Percentiles rank a stretch among this genome's conserved stretches.
These are phyloP conservation scores for Pristionchus maxplancki DNA, from an alignment of 2,888 invertebrate species.

Conservation along the genomic window DNA sequence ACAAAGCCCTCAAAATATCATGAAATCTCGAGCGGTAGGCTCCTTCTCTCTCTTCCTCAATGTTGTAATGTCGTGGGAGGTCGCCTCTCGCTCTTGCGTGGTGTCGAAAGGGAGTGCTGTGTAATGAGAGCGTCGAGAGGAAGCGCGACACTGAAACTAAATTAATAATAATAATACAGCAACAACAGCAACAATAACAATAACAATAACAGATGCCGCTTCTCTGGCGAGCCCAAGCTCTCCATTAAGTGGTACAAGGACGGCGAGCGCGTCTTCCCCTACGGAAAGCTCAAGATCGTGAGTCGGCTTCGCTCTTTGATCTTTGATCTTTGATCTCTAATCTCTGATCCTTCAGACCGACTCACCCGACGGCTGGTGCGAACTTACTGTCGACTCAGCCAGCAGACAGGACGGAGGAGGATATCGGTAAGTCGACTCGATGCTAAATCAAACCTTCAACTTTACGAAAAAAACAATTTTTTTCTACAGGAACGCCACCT, in stretches of 20 bases:
- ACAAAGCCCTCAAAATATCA: no score
- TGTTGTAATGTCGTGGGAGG: conserved; percentile 39
- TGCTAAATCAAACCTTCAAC: not conserved
- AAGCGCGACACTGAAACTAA: not conserved
- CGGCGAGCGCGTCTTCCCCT: conserved; percentile 85
- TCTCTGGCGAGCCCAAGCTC: conserved; percentile 78
- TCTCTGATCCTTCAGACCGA: conserved; percentile 58
- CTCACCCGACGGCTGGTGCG: conserved; percentile 87
- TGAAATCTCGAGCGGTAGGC: not conserved
- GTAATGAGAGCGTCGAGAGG: not conserved
- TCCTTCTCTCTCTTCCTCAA: not conserved
- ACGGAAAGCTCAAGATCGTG: conserved; percentile 84
- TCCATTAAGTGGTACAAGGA: conserved; percentile 85
- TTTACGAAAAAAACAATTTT: no score
- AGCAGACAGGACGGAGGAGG: conserved; percentile 81
- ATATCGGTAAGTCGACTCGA: conserved; percentile 7
- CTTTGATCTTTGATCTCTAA: conserved; percentile 71
- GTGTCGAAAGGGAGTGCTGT: not conserved
- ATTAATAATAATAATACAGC: not conserved
- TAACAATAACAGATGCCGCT: conserved; percentile 65
- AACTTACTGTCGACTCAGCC: conserved; percentile 86
- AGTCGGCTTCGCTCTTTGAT: conserved; percentile 22
- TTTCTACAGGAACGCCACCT: no score
- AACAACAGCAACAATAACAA: not conserved
- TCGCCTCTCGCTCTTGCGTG: not conserved